Base-by-base conservation (phyloP, 35 echinoderm and acorn worm species). In the Apostichopus californicus region DNA sequence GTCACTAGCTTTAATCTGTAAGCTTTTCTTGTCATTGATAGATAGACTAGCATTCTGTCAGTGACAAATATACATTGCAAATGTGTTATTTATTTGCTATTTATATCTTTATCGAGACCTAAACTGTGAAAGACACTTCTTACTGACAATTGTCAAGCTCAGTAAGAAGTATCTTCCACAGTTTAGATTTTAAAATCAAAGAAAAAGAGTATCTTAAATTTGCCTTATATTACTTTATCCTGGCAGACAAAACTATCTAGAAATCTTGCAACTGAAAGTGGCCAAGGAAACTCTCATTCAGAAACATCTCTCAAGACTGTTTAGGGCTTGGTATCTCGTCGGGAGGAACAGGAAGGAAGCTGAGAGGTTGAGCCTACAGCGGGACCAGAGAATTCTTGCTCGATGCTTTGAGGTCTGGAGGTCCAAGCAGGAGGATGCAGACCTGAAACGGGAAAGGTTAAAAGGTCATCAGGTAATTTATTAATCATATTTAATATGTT, bases 181-280 rank as follows among this genome's bases (percentile, higher is more conserved):
- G 34, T 46, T 46, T 46, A 46, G 2, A 46, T 46, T 46, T 46
- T 68, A 15, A 9, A 68, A 14, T 68, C 18, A 68, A 68, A 68
- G 18, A 1, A 68, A 68, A 68, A 68, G 1, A 17, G 11, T 9
- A 9, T 18, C 18, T 68, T 68, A 80, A 80, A 12, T 46, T 26
- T 7, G 14, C 80, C 3, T 12, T 83, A 54, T 53, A 11, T 34
- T 82, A 0, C 55, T 57, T 4, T 83, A 13, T 83, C 3, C 80
- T 34, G 12, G 5, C 52, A 83, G 80, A 55, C 80, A 83, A 83
- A 46, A 83, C 34, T 83, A 83, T 56, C 80, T 83, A 53, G 24
- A 5, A 14, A 0, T 83, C 52, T 53, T 83, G 10, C 80, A 83
- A 34, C 80, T 55, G 25, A 83, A 56, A 56, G 18, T 83, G 46